Conservation (phyloP, 2,113 vertebrate species). For the Climacteris rufus region DNA sequence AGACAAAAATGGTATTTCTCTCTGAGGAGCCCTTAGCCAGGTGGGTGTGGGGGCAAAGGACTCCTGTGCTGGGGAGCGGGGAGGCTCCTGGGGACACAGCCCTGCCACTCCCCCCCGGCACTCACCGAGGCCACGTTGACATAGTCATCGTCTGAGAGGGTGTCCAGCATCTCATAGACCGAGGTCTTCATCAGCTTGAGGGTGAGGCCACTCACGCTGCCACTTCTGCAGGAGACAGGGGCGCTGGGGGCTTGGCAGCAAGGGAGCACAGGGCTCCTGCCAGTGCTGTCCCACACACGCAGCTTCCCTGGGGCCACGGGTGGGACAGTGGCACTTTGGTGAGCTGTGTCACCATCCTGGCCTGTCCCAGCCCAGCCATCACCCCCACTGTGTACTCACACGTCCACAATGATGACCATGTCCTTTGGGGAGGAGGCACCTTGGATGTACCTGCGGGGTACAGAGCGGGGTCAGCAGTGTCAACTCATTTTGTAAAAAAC, state of each 20-base stretch:
- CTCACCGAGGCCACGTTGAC: slow-evolving; percentile 87
- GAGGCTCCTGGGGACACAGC: background rate
- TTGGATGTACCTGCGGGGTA: slow-evolving; percentile 90
- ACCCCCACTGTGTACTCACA: slow-evolving; percentile 79
- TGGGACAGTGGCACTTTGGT: rapidly evolving
- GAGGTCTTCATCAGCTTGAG: slow-evolving; percentile 97
- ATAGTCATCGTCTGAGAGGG: slow-evolving; percentile 91
- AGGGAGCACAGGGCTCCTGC: rapidly evolving
- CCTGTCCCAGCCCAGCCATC: background rate
- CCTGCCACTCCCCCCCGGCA: rapidly evolving
- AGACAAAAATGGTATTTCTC: background rate
- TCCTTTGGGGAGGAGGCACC: slow-evolving; percentile 97
- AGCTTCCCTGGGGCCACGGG: background rate
- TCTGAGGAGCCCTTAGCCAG: background rate
- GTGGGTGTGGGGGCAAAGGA: background rate
- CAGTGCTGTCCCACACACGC: background rate
- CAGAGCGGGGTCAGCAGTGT: background rate
- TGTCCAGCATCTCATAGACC: slow-evolving; percentile 91
- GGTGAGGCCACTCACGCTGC: slow-evolving; percentile 94
- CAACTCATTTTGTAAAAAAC: rapidly evolving
- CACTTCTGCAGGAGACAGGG: slow-evolving; percentile 78
- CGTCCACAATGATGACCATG: slow-evolving; percentile 99
- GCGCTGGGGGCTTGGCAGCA: background rate
- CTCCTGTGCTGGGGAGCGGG: background rate
- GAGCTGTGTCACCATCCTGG: background rate